Evolutionary conservation across 2,113 vertebrate genomes (phyloP).

Genomic region (Poicephalus meyeri): DNA sequence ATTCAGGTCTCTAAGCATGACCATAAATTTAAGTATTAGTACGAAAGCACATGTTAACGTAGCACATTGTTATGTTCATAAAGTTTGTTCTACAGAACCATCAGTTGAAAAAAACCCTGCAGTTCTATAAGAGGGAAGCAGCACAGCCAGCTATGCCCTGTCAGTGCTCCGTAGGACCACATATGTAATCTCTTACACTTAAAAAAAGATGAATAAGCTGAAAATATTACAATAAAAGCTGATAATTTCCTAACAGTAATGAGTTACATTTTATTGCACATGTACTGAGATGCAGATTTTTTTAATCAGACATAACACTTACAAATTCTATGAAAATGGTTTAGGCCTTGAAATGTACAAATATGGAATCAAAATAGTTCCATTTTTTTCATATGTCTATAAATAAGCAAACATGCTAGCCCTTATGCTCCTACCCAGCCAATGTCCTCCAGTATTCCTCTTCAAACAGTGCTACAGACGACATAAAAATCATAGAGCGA

Average conservation of each 20-base stretch:
- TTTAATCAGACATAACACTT: neutral
- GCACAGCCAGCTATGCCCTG: neutral
- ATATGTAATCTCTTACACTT: neutral
- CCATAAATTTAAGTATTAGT: neutral
- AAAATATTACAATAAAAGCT: neutral
- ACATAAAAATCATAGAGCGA: neutral
- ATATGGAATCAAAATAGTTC: neutral
- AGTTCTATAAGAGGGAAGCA: neutral
- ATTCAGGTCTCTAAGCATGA: neutral
- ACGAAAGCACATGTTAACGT: neutral
- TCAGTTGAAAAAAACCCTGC: neutral
- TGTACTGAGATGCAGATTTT: neutral
- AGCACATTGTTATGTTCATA: neutral
- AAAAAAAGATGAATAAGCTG: neutral
- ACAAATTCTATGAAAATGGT: neutral
- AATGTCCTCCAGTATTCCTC: neutral
- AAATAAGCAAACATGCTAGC: neutral
- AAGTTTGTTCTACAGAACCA: neutral
- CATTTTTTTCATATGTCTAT: neutral
- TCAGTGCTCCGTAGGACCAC: neutral
- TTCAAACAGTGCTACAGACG: neutral
- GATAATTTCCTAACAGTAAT: neutral
- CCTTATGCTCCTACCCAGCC: neutral
- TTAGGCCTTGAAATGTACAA: neutral
- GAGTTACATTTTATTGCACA: neutral